phyloP scores from a whole-genome alignment of 2,113 vertebrate species.

The Phalacrocorax carbo region DNA sequence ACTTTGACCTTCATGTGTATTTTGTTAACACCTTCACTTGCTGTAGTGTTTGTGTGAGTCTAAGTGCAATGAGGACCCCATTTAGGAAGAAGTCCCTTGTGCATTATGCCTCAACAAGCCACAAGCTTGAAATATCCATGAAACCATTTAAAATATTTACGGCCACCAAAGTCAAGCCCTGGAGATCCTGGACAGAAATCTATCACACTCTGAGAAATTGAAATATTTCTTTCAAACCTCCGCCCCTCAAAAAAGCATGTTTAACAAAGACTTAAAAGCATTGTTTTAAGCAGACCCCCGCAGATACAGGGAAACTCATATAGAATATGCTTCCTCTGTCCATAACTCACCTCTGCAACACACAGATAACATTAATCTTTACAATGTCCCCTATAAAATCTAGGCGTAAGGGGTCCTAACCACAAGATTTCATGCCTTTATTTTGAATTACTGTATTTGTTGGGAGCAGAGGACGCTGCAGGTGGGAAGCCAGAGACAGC shows the following conservation, averaged over 20 bases:
- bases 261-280: background rate
- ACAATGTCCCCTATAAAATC: background rate
- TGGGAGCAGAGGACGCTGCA: background rate
- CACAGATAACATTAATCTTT: background rate
- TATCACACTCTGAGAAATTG: background rate
- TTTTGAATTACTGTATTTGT: background rate
- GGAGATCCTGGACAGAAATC: constrained; percentile 2
- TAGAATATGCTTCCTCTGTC: background rate
- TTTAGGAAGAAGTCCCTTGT: constrained; percentile 24
- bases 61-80: background rate
- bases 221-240: background rate
- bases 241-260: background rate
- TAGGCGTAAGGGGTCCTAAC: background rate
- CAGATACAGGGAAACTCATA: background rate
- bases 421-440: background rate
- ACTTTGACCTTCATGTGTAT: constrained; percentile 1
- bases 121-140: constrained; percentile 25
- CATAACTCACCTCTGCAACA: background rate
- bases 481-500: background rate
- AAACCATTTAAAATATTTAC: constrained; percentile 22
- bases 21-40: constrained; percentile 26
- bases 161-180: constrained; percentile 2
- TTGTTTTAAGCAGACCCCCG: background rate
- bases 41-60: background rate
- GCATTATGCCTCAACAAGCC: background rate